phyloP scores from a whole-genome alignment of 2,888 invertebrate species.

The Entomobrya multifasciata region DNA sequence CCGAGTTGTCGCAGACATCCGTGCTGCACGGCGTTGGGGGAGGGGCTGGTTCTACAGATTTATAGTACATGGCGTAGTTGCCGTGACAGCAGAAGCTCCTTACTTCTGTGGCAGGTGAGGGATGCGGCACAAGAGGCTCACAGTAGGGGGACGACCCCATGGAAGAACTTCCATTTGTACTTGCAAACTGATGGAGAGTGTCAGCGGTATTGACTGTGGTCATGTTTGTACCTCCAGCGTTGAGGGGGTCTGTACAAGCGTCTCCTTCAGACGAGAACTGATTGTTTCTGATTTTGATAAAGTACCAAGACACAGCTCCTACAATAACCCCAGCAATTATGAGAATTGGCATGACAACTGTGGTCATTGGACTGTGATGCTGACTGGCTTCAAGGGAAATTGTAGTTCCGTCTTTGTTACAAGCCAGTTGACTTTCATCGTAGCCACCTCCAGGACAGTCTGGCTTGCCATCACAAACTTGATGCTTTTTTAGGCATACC shows the following conservation, averaged over 20 bases:
- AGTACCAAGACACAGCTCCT: slow-evolving; percentile 66
- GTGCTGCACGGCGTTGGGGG: slow-evolving; percentile 97
- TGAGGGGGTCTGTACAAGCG: slow-evolving; percentile 72
- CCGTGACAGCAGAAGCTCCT: slow-evolving; percentile 75
- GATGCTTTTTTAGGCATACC: slow-evolving; percentile 62
- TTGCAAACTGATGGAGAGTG: slow-evolving; percentile 70
- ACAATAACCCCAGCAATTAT: slow-evolving; percentile 62
- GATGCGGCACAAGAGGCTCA: slow-evolving; percentile 78
- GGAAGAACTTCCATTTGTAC: slow-evolving; percentile 74
- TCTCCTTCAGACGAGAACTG: slow-evolving; percentile 62
- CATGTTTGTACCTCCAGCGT: slow-evolving; percentile 73
- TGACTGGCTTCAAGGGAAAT: neutral
- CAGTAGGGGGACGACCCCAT: slow-evolving; percentile 77
- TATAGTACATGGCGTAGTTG: slow-evolving; percentile 73
- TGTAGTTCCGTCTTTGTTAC: neutral
- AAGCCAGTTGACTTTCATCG: slow-evolving; percentile 72
- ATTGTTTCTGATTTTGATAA: slow-evolving; percentile 47
- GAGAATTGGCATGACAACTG: slow-evolving; percentile 67
- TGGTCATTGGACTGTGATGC: slow-evolving; percentile 56
- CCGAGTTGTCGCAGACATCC: slow-evolving; percentile 95
- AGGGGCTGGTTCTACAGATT: slow-evolving; percentile 83
- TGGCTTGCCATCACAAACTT: slow-evolving; percentile 72
- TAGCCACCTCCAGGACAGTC: slow-evolving; percentile 71
- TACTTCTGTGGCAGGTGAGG: slow-evolving; percentile 77
- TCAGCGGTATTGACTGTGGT: slow-evolving; percentile 75